Conservation (phyloP, 2,797 vertebrate species). For the Melanotaenia maccullochi region DNA sequence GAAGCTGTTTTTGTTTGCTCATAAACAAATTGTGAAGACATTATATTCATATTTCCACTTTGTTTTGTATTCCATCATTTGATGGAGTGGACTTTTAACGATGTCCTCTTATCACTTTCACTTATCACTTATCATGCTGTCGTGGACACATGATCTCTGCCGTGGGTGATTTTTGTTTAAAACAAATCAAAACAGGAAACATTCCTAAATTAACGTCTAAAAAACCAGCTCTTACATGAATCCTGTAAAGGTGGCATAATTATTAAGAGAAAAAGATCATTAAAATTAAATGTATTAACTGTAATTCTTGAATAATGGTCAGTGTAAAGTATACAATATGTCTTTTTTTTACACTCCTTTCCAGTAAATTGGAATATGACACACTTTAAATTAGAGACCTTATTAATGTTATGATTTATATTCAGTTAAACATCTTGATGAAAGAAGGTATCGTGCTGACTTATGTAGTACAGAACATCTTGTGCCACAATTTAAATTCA, state of each 20-base stretch:
- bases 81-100: background rate
- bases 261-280: no score
- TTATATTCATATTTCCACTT: background rate
- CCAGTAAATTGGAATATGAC: slow-evolving; percentile 9
- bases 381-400: background rate
- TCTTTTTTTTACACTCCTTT: slow-evolving; percentile 20
- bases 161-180: background rate
- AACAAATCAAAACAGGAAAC: no score
- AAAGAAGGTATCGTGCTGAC: background rate
- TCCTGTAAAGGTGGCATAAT: no score
- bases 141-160: slow-evolving; percentile 18
- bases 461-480: background rate
- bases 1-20: background rate
- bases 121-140: no score
- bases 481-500: slow-evolving; percentile 5
- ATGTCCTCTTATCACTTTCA: slow-evolving; percentile 26
- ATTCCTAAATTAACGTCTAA: no score
- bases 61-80: background rate
- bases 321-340: slow-evolving; percentile 10
- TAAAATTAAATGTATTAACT: no score
- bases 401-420: background rate
- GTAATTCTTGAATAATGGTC: background rate
- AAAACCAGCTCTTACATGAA: no score
- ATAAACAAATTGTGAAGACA: background rate
- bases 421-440: background rate